These are phyloP conservation scores for Gobiocypris rarus DNA, from an alignment of 2,113 vertebrate species.

Conservation along the genomic window DNA sequence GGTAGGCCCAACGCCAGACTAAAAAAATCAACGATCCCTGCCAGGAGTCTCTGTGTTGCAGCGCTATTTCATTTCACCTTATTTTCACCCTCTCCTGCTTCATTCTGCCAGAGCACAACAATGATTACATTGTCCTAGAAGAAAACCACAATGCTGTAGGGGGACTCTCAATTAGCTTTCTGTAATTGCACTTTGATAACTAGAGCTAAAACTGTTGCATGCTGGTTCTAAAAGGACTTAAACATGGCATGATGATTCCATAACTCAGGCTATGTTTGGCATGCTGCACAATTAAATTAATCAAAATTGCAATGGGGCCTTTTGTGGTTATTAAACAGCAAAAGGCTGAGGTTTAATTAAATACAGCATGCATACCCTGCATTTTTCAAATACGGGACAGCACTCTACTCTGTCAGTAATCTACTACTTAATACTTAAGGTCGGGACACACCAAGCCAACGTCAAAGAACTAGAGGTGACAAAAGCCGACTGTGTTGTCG, in stretches of 20 bases:
- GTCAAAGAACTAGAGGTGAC: no score
- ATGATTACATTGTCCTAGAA: not conserved
- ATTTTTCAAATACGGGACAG: not conserved
- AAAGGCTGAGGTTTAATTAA: not conserved
- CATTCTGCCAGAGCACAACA: not conserved
- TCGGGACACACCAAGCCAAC: no score
- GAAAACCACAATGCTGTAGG: not conserved
- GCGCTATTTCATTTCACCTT: not conserved
- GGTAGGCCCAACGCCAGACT: constrained; percentile 35
- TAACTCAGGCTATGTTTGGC: not conserved
- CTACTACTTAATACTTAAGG: not conserved
- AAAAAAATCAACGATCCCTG: constrained; percentile 17
- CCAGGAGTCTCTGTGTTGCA: not conserved
- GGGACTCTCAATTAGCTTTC: not conserved
- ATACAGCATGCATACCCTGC: not conserved
- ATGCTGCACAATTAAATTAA: not conserved
- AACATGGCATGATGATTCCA: not conserved
- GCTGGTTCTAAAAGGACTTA: not conserved
- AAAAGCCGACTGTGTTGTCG: no score
- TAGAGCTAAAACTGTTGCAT: not conserved
- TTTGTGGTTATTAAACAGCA: constrained; percentile 13
- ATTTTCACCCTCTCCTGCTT: constrained; percentile 6
- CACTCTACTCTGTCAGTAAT: not conserved
- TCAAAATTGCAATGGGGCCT: not conserved
- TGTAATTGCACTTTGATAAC: constrained; percentile 12